Evolutionary conservation across 2,797 vertebrate species (phyloP).

Genomic region (Sebastes vulpes): DNA sequence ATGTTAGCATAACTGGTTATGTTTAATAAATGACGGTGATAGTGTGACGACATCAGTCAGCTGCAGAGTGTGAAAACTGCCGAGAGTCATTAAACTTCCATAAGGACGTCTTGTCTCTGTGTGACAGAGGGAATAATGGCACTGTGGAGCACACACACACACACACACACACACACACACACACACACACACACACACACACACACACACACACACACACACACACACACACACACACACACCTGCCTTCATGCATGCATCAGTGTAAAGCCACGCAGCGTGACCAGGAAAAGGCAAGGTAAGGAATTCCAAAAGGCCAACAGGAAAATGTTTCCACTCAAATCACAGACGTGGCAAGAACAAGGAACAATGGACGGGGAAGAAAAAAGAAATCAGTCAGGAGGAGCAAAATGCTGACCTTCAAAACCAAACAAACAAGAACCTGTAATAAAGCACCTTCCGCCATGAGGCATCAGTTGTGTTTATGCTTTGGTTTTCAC

Average conservation of each 20-base stretch:
- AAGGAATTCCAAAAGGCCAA: slow-evolving; percentile 38
- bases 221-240: slow-evolving; percentile 5
- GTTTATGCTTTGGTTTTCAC: slow-evolving; percentile 25
- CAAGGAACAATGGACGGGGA: neutral
- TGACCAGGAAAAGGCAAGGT: slow-evolving; percentile 26
- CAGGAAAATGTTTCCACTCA: slow-evolving; percentile 31
- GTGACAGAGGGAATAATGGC: slow-evolving; percentile 36
- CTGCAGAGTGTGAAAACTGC: slow-evolving; percentile 12
- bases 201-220: neutral
- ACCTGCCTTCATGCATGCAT: neutral
- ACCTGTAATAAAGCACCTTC: slow-evolving; percentile 11
- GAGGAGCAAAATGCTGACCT: slow-evolving; percentile 48
- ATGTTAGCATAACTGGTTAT: neutral
- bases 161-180: slow-evolving; percentile 23
- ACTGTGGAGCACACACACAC: neutral
- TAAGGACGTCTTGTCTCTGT: slow-evolving; percentile 10
- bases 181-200: neutral
- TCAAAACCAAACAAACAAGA: slow-evolving; percentile 7
- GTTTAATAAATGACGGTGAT: slow-evolving; percentile 7
- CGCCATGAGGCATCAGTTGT: slow-evolving; percentile 5
- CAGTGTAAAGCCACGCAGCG: neutral
- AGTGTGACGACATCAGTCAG: slow-evolving; percentile 7
- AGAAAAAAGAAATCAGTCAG: neutral
- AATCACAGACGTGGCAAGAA: slow-evolving; percentile 23
- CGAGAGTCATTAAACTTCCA: slow-evolving; percentile 37